Conservation (phyloP, 2,797 vertebrate species). For the Basileuterus tristriatus region DNA sequence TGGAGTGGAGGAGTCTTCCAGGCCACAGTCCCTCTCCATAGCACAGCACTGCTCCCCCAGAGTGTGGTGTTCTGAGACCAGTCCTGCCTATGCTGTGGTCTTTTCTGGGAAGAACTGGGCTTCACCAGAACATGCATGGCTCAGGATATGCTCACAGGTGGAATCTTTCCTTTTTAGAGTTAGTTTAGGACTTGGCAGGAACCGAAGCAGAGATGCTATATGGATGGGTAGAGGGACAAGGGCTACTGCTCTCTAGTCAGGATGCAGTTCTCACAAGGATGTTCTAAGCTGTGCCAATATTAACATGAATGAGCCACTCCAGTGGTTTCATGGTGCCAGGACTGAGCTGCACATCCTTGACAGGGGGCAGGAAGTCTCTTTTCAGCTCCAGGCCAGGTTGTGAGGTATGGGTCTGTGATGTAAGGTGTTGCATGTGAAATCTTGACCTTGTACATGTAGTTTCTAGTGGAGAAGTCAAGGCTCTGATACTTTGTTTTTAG, state of each 20-base stretch:
- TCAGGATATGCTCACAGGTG: not conserved
- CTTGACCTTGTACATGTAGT: conserved; percentile 83
- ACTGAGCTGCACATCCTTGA: conserved; percentile 58
- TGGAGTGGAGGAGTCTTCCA: conserved; percentile 56
- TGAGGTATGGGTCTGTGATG: conserved; percentile 80
- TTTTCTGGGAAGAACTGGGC: conserved; percentile 9
- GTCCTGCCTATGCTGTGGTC: not conserved
- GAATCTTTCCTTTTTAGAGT: conserved; percentile 28
- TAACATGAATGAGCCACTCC: conserved; percentile 47
- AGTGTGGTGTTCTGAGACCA: not conserved
- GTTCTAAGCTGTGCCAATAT: conserved; percentile 67
- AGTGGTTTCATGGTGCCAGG: conserved; percentile 57
- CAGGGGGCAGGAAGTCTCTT: conserved; percentile 31
- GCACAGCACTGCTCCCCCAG: not conserved
- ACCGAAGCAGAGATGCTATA: not conserved
- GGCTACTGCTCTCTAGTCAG: not conserved
- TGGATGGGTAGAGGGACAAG: not conserved
- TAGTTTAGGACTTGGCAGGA: conserved; percentile 38
- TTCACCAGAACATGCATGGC: not conserved
- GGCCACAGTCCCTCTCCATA: not conserved
- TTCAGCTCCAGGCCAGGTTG: conserved; percentile 72
- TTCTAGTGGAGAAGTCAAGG: conserved; percentile 83
- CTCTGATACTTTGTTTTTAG: conserved; percentile 81
- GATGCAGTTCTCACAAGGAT: conserved; percentile 9
- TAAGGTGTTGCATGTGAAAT: conserved; percentile 85